Percentiles rank a stretch among this genome's conserved stretches.
phyloP scores from a whole-genome alignment of 2,888 invertebrate genomes.

The Nomada flava region DNA sequence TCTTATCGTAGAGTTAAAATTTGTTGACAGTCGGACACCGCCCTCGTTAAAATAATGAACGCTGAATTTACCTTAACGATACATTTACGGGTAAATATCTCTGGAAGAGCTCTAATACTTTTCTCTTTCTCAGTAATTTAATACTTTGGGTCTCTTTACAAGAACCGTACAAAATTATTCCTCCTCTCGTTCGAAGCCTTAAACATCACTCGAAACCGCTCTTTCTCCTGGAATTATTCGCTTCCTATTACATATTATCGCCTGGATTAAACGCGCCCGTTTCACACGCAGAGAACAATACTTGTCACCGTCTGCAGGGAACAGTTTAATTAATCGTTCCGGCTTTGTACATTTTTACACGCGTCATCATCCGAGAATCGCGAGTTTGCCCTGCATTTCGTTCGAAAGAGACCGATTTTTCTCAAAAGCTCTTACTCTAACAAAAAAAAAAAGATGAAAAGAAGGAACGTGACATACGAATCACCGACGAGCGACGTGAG shows the following conservation, averaged over 20 bases:
- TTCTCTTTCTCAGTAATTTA: conserved; percentile 49
- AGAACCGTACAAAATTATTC: conserved; percentile 46
- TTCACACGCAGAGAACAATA: conserved; percentile 1
- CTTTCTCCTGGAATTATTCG: conserved; percentile 15
- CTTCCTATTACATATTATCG: conserved; percentile 7
- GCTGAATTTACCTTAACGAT: conserved; percentile 43
- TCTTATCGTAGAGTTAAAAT: conserved; percentile 36
- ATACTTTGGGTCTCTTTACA: conserved; percentile 48
- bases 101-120: conserved; percentile 49
- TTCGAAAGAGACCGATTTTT: neutral
- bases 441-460: neutral
- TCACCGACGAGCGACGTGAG: conserved; percentile 4
- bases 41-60: conserved; percentile 34
- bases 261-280: neutral
- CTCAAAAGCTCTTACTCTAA: neutral
- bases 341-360: neutral
- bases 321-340: conserved; percentile 5
- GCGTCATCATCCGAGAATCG: neutral
- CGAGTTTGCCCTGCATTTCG: neutral
- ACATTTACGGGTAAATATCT: conserved; percentile 47
- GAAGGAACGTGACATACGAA: conserved; percentile 14
- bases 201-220: neutral
- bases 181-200: neutral
- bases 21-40: conserved; percentile 27
- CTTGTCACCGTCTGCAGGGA: neutral